Evolutionary conservation across 2,113 vertebrate species (phyloP).

Genomic region (Phalacrocorax brasilianus): DNA sequence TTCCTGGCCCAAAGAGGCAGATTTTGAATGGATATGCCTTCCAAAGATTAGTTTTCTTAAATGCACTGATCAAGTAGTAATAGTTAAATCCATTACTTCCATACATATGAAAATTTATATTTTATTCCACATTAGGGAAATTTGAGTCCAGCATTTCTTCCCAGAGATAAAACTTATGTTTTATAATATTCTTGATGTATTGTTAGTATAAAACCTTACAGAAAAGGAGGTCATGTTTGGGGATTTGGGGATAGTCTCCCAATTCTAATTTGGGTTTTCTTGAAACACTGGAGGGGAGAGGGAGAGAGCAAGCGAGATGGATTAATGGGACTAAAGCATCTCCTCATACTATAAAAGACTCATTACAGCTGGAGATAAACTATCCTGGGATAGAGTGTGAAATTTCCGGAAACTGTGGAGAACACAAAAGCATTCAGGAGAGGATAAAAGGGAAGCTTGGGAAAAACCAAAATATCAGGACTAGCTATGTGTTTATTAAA

Average conservation of each 20-base stretch:
- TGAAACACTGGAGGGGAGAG: neutral
- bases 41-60: neutral
- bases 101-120: neutral
- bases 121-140: neutral
- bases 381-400: neutral
- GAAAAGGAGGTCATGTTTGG: neutral
- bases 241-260: neutral
- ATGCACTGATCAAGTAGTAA: neutral
- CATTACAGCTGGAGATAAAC: neutral
- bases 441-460: neutral
- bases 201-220: neutral
- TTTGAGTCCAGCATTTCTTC: neutral
- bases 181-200: neutral
- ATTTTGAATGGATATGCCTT: neutral
- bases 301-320: neutral
- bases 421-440: neutral
- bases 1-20: neutral
- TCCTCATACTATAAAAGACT: neutral
- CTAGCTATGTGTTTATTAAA: neutral
- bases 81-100: neutral
- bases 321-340: neutral
- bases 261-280: neutral
- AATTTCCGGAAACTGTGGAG: neutral
- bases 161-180: neutral
- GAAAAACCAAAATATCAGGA: neutral